Evolutionary conservation across 2,797 vertebrate species (phyloP).

Genomic region (Mycteria americana): DNA sequence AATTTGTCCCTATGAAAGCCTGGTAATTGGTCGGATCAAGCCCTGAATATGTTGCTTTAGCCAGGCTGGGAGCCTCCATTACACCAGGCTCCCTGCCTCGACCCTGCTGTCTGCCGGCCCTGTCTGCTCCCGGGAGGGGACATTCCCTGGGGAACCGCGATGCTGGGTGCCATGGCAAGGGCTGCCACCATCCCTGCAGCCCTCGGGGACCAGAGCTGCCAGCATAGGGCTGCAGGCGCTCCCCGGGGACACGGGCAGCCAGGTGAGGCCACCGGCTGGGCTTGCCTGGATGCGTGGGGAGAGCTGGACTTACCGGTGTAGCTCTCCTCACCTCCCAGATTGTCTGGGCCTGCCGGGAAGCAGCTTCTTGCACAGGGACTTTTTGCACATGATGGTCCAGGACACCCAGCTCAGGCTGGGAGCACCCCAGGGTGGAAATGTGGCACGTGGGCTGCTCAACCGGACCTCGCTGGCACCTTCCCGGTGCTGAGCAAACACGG

Average conservation of each 20-base stretch:
- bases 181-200: neutral
- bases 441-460: fast-evolving
- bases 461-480: fast-evolving
- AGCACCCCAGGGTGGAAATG: neutral
- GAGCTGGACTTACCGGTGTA: neutral
- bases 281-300: neutral
- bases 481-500: neutral
- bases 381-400: neutral
- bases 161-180: neutral
- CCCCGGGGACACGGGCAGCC: conserved; percentile 50
- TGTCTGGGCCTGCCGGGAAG: neutral
- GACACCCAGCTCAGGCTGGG: neutral
- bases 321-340: neutral
- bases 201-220: neutral
- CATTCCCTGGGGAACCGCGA: neutral
- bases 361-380: neutral
- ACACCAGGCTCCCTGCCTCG: neutral
- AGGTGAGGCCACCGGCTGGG: neutral
- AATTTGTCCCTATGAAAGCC: neutral
- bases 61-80: neutral
- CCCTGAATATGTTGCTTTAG: neutral
- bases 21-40: neutral
- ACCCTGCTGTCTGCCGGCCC: neutral
- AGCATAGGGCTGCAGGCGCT: conserved; percentile 18
- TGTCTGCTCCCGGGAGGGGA: neutral